Evolutionary conservation across 92 coral and sea anemone species (phyloP), one percentile per base, ranked within the genome.

Genomic region (Hydrozoanthus gracilis): DNA sequence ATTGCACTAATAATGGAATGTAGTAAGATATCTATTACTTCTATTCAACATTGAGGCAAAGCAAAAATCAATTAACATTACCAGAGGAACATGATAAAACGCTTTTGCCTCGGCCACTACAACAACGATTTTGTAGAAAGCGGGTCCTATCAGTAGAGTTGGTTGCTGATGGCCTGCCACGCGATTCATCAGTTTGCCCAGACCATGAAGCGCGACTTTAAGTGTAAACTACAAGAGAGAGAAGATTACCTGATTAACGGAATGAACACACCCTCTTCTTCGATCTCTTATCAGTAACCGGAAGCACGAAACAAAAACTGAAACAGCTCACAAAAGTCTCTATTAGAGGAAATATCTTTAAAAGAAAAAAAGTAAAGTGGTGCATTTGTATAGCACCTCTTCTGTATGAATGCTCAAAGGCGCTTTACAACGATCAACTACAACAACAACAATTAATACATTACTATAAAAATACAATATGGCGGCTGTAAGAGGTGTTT

Each of bases 61-160:
- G 11, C 64, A 3, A 4, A 11, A n/a, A 3, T n/a, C 64, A 56
- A n/a, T 11, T 56, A 56, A 8, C 17, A 54, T 50, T 44, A 80
- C 85, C 85, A 64, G 74, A 7, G 85, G 85, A 47, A 80, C 73
- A 0, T 4, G 1, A 20, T 80, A 80, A 17, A 46, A 80, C 46
- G 20, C 18, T 39, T 80, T 80, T 18, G 85, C 85, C 12, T 65
- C 60, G 46, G 85, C 72, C 16, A 67, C 17, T 51, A 62, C 70
- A 65, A 5, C 4, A 50, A 66, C 70, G 44, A 80, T 46, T 11
- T 65, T 48, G 20, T 65, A 65, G 4, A 50, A 17, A 44, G 85
- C 85, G 16, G 85, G 85, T 48, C 85, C 85, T 46, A 80, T 73
- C 17, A 80, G 46, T n/a, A 80, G 14, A 70, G 85, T 15, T 6